Percentiles rank a stretch among this genome's conserved stretches.
Conservation (phyloP, 2,113 vertebrate genomes). For the Procapra przewalskii region DNA sequence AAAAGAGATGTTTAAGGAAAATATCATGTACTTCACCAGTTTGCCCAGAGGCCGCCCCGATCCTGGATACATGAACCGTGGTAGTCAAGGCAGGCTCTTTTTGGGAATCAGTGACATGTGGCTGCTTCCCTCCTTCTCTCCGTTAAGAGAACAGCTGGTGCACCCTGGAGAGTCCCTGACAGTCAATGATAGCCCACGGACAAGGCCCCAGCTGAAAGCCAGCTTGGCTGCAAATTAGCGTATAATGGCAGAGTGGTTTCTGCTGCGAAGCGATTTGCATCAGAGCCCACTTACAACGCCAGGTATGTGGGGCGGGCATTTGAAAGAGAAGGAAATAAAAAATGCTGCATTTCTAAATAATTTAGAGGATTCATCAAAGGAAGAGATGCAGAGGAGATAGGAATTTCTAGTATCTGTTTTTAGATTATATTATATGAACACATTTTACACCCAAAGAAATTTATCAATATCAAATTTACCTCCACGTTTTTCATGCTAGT, state of each 20-base stretch:
- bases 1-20: background rate
- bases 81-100: background rate
- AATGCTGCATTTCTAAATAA: background rate
- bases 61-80: background rate
- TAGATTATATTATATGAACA: background rate
- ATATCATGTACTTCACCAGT: background rate
- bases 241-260: slow-evolving; percentile 58
- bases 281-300: slow-evolving; percentile 50
- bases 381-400: background rate
- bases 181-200: slow-evolving; percentile 58
- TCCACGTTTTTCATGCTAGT: background rate
- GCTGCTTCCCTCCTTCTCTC: background rate
- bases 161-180: slow-evolving; percentile 52
- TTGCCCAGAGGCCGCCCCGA: background rate
- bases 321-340: slow-evolving; percentile 12
- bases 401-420: background rate
- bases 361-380: background rate
- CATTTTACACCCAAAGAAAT: background rate
- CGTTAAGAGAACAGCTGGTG: slow-evolving; percentile 60
- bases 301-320: background rate
- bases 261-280: slow-evolving; percentile 64
- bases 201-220: slow-evolving; percentile 67
- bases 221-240: slow-evolving; percentile 70
- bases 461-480: background rate
- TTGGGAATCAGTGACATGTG: slow-evolving; percentile 10